Percentiles rank a stretch among this genome's conserved stretches.
phyloP scores from a whole-genome alignment of 2,797 vertebrate genomes.

The Xerus rutilus region DNA sequence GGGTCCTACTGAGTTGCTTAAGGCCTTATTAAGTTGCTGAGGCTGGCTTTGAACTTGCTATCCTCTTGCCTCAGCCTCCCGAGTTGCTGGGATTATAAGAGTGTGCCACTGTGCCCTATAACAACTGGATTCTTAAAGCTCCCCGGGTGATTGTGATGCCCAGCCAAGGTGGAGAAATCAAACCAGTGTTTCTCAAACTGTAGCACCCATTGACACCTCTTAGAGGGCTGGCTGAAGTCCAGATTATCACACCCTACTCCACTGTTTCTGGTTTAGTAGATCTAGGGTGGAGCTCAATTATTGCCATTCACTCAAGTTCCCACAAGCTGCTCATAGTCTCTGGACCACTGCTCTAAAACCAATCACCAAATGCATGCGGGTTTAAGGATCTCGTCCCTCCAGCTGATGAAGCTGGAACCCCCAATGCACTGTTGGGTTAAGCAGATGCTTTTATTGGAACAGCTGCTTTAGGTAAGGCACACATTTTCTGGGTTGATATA shows the following conservation, averaged over 20 bases:
- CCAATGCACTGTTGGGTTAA: background rate
- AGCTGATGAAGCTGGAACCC: background rate
- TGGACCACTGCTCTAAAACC: background rate
- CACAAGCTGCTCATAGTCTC: background rate
- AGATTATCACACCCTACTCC: background rate
- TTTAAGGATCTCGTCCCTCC: too few relatives aligned
- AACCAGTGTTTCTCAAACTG: background rate
- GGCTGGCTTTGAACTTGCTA: too few relatives aligned
- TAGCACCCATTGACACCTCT: background rate
- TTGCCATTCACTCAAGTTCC: background rate
- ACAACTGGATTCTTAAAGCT: background rate
- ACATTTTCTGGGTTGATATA: background rate
- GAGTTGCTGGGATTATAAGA: too few relatives aligned
- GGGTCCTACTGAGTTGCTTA: too few relatives aligned
- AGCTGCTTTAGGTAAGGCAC: background rate
- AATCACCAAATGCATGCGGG: background rate
- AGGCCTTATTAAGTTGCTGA: too few relatives aligned
- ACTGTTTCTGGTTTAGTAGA: background rate
- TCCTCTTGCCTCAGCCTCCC: too few relatives aligned
- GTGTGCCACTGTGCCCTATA: background rate
- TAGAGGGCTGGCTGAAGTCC: background rate
- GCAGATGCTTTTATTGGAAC: background rate
- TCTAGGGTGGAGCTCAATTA: background rate
- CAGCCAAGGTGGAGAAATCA: background rate
- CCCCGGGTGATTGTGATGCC: background rate